A percentile compares a stretch with the other conserved stretches of the same genome.
phyloP scores from a whole-genome alignment of 2,888 invertebrate genomes.

The Pollenia angustigena region DNA sequence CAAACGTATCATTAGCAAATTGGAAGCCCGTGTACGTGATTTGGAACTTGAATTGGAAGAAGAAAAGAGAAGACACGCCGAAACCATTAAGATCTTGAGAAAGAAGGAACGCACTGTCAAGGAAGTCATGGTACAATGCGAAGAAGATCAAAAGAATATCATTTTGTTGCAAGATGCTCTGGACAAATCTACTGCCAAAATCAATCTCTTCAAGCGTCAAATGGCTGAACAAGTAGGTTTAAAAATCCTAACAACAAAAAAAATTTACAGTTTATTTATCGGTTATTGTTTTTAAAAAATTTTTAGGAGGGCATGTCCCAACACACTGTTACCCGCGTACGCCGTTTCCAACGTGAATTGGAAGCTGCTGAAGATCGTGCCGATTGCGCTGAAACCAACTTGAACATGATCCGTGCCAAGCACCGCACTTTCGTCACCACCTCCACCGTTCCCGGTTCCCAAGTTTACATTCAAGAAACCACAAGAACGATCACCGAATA shows the following conservation, averaged over 20 bases:
- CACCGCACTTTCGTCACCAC: conserved; percentile 99
- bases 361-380: conserved; percentile 99
- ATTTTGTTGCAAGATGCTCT: conserved; percentile 94
- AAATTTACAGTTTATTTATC: background rate
- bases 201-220: conserved; percentile 97
- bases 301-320: conserved; percentile 94
- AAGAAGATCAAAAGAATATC: conserved; percentile 98
- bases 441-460: conserved; percentile 95
- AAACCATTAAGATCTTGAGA: conserved; percentile 98
- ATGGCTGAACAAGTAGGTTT: conserved; percentile 92
- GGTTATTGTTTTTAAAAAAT: background rate
- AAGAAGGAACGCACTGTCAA: conserved; percentile 99
- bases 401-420: conserved; percentile 98
- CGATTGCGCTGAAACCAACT: conserved; percentile 96
- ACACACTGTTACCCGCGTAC: conserved; percentile 97
- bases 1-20: conserved; percentile 98
- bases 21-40: conserved; percentile 97
- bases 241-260: background rate
- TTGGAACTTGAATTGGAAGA: conserved; percentile 97
- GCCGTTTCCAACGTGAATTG: conserved; percentile 98
- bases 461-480: conserved; percentile 95
- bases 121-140: conserved; percentile 97
- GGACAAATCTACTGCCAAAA: conserved; percentile 94
- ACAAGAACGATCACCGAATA: conserved; percentile 86
- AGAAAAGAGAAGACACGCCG: conserved; percentile 98